Evolutionary conservation across 2,113 vertebrate genomes (phyloP), one percentile per base, ranked within the genome.

Genomic region (Eulacestoma nigropectus): DNA sequence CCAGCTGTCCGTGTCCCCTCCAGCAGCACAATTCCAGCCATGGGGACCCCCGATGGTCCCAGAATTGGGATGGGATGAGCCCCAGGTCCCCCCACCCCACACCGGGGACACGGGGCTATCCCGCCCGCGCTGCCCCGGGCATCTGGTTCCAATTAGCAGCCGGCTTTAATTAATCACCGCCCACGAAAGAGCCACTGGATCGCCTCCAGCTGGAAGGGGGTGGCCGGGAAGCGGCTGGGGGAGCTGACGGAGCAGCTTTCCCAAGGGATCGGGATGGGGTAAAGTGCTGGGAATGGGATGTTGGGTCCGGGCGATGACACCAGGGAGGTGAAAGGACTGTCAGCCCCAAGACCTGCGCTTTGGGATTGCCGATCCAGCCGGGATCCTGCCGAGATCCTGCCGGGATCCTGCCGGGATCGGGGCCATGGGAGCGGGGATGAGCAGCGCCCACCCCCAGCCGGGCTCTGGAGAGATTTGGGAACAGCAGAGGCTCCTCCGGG

Each of bases 111-210:
- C 1, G 4, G 25, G 8, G 7, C 62, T 13, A 42, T 52, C 57
- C 55, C 26, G 35, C 42, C 70, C 16, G 0, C 3, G 0, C 63
- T 68, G 52, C 46, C 33, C 62, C 2, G 2, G 27, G 25, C 93
- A 89, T 84, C 83, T 85, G 97, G 80, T 86, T 96, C 86, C 89
- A 91, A 97, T 98, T 96, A 97, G 30, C 74, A 52, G 49, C 22
- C 30, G 15, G 16, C 68, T 11, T 90, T 94, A 96, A 85, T 93
- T 93, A 95, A 84, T 67, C 49, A 23, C 93, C 9, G 2, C 29
- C 44, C 41, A 9, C 4, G 0, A 7, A 16, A 14, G 13, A 35
- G 67, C 62, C 1, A 1, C 17, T 13, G 33, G 88, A 82, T 1
- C 1, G 8, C 60, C 25, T 72, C 93, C 93, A 84, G 86, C 73